Base-by-base conservation (phyloP, 2,113 vertebrate species). In the Entosphenus tridentatus region DNA sequence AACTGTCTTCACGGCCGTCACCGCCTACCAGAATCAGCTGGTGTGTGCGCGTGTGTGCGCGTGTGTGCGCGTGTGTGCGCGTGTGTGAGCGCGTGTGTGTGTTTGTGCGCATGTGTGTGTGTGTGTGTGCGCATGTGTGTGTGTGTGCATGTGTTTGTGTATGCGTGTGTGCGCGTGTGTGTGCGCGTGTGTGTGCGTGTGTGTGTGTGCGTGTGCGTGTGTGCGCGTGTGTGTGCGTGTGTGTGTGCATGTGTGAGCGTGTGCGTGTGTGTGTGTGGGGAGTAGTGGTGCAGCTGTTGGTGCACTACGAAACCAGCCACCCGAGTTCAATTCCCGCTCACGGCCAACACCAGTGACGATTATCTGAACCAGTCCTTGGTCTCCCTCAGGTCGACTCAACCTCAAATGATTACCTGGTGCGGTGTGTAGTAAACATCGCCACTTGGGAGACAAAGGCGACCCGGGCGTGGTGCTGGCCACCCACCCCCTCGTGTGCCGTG, bases 1-100 rank as follows among this genome's bases (percentile, higher is more conserved):
- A 79, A 98, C 93, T 0, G 90, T 96, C 71, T 98, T 97, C 74
- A 98, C 93, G 0, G 93, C 93, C 0, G 93, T 97, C 77, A 97
- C 93, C 0, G 92, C 93, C 73, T 98, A 98, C 73, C 93, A 98
- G 58, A 17, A 14, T 62, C 58, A 62, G 3, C 58, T 17, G 13
- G 58, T 62, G 58, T 62, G 58, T 62, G 58, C 3, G 58, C 3
- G 58, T 62, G 58, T 62, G 16, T 62, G 16, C 1, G 16, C 3
- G 16, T 8, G 16, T 62, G 16, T 62, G 16, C 4, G 16, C 2
- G 2, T 62, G 16, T 3, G 16, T 62, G 16, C 3, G 16, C 4
- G 16, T 59, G 16, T 59, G 16, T 59, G 16, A 13, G 16, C 16
- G 16, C 2, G 16, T 59, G 16, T 59, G 16, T 59, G 16, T 59